Percentiles rank a stretch among this genome's conserved stretches.
These are phyloP conservation scores for Rattus rattus DNA, from an alignment of 2,113 vertebrate species.

Conservation along the genomic window DNA sequence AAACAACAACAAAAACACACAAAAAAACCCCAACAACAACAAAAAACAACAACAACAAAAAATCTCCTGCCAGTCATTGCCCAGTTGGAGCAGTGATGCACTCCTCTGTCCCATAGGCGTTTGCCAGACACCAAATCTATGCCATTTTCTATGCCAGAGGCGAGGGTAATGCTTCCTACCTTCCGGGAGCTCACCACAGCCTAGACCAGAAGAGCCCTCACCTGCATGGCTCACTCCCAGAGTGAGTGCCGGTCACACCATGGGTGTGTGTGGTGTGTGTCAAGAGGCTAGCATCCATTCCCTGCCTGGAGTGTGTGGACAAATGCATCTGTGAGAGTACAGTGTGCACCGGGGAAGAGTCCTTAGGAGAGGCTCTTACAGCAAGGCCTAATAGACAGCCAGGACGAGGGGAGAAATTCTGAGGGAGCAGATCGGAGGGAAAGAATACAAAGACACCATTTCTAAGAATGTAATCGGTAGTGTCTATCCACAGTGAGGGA, in stretches of 20 bases:
- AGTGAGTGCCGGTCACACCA: fast-evolving
- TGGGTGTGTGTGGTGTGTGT: not conserved
- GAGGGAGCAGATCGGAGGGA: not conserved
- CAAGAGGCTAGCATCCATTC: not conserved
- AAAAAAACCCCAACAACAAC: too few species aligned
- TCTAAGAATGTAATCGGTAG: not conserved
- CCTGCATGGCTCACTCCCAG: not conserved
- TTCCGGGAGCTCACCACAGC: not conserved
- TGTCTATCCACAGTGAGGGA: fast-evolving
- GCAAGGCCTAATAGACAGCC: not conserved
- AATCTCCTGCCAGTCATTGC: fast-evolving
- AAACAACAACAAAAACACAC: too few species aligned
- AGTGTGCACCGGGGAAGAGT: not conserved
- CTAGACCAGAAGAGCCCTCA: not conserved
- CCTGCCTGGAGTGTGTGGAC: not conserved
- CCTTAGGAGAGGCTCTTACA: not conserved
- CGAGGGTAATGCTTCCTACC: not conserved
- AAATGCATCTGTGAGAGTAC: too few species aligned
- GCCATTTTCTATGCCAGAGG: not conserved
- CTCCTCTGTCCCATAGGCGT: fast-evolving
- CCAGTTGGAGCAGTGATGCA: too few species aligned
- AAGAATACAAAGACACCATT: not conserved
- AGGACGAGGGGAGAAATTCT: not conserved
- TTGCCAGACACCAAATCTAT: not conserved
- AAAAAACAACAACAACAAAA: too few species aligned